Percentiles rank a stretch among this genome's conserved stretches.
These are phyloP conservation scores for Potamilus streckersoni DNA, from an alignment of 1,140 invertebrate species.

Conservation along the genomic window DNA sequence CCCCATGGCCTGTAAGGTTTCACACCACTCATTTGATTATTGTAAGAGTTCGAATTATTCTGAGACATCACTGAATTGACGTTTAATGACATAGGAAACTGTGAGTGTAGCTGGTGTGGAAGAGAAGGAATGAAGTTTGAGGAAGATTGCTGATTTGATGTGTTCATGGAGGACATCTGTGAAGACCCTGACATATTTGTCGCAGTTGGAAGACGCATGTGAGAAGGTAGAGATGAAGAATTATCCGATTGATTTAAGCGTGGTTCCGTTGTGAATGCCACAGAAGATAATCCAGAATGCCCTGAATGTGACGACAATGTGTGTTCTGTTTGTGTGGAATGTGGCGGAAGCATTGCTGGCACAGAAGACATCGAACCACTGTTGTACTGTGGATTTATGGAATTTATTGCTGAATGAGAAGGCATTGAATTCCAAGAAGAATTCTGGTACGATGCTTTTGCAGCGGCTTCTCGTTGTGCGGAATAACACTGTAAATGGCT, in stretches of 20 bases:
- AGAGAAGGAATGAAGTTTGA: constrained; percentile 32
- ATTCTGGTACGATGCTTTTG: constrained; percentile 58
- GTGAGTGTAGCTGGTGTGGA: constrained; percentile 63
- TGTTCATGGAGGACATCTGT: constrained; percentile 44
- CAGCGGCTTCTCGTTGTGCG: constrained; percentile 79
- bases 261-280: constrained; percentile 31
- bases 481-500: constrained; percentile 82
- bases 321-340: constrained; percentile 49
- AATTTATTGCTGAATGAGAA: constrained; percentile 48
- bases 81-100: constrained; percentile 62
- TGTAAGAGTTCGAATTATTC: constrained; percentile 43
- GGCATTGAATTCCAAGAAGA: constrained; percentile 39
- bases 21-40: constrained; percentile 55
- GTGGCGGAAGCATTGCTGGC: constrained; percentile 40
- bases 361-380: constrained; percentile 42
- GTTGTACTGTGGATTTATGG: constrained; percentile 42
- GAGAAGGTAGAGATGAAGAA: constrained; percentile 28
- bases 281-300: no score
- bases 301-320: constrained; percentile 25
- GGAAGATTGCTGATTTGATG: constrained; percentile 33
- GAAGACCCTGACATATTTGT: constrained; percentile 26
- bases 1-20: constrained; percentile 97
- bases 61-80: constrained; percentile 62
- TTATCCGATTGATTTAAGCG: constrained; percentile 44
- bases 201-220: constrained; percentile 31